These are phyloP conservation scores for Colletes gigas DNA, from an alignment of 1,140 invertebrate genomes.

Conservation along the genomic window DNA sequence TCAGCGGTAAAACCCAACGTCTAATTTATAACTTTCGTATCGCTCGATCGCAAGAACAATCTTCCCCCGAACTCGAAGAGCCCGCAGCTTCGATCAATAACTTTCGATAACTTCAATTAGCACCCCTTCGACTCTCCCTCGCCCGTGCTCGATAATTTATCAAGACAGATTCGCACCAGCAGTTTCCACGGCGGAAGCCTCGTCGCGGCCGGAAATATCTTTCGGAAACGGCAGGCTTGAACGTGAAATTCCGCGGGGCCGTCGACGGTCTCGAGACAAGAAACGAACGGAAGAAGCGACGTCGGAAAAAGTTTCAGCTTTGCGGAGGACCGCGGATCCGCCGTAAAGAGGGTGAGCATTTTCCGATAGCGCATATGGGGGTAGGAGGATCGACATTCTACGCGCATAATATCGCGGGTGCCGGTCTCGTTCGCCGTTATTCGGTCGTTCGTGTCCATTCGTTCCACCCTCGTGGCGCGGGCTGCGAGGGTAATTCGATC, in stretches of 20 bases:
- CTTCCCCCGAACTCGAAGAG: neutral
- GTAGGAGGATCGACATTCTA: constrained; percentile 56
- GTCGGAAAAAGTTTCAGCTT: constrained; percentile 18
- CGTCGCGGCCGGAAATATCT: constrained; percentile 15
- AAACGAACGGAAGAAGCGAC: neutral
- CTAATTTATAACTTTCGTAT: too few relatives aligned
- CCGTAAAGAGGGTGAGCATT: constrained; percentile 57
- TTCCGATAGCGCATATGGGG: constrained; percentile 57
- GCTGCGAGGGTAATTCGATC: neutral
- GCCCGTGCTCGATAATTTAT: constrained; percentile 6
- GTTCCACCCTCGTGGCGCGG: neutral
- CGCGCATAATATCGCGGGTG: constrained; percentile 54
- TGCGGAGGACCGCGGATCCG: constrained; percentile 42
- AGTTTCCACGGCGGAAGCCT: constrained; percentile 2
- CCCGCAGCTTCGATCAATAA: neutral
- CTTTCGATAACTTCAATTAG: constrained; percentile 24
- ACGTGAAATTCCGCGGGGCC: constrained; percentile 9
- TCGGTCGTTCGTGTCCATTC: neutral
- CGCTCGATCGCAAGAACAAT: neutral
- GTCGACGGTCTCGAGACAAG: constrained; percentile 13
- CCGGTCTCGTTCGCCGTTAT: neutral
- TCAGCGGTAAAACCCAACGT: too few relatives aligned
- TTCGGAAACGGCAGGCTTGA: neutral
- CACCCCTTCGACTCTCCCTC: neutral
- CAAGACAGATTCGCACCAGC: constrained; percentile 7